phyloP scores from a whole-genome alignment of 2,888 invertebrate genomes.

The Stomorhina lunata region DNA sequence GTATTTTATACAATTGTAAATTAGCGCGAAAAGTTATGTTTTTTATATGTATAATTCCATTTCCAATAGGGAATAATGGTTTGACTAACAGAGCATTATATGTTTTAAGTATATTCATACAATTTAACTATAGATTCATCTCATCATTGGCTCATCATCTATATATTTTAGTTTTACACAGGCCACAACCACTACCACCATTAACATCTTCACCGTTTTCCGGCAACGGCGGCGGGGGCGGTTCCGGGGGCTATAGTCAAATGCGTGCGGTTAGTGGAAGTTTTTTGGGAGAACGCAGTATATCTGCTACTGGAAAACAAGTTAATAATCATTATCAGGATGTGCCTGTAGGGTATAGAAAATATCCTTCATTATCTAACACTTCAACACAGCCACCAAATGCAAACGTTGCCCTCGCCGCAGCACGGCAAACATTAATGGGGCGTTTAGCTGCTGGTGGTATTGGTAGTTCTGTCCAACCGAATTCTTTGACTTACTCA shows the following conservation, averaged over 20 bases:
- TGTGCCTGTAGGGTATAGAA: constrained; percentile 1
- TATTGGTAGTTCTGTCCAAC: constrained; percentile 53
- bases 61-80: constrained; percentile 17
- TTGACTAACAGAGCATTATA: constrained; percentile 25
- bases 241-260: constrained; percentile 64
- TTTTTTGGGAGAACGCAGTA: constrained; percentile 81
- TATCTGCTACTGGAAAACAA: constrained; percentile 18
- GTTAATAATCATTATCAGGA: not conserved
- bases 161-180: constrained; percentile 80
- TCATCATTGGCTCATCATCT: constrained; percentile 76
- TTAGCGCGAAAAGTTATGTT: too few relatives aligned
- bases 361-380: constrained; percentile 16
- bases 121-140: constrained; percentile 53
- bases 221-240: constrained; percentile 68
- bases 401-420: constrained; percentile 75
- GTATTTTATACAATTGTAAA: too few relatives aligned
- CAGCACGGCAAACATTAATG: constrained; percentile 75
- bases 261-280: constrained; percentile 69
- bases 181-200: constrained; percentile 80
- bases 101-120: constrained; percentile 31
- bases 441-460: constrained; percentile 71
- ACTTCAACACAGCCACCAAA: constrained; percentile 68
- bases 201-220: constrained; percentile 70
- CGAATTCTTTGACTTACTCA: constrained; percentile 2
- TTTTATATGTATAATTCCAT: constrained; percentile 37